phyloP scores from a whole-genome alignment of 1,140 invertebrate species.

The Saccostrea glomerata region DNA sequence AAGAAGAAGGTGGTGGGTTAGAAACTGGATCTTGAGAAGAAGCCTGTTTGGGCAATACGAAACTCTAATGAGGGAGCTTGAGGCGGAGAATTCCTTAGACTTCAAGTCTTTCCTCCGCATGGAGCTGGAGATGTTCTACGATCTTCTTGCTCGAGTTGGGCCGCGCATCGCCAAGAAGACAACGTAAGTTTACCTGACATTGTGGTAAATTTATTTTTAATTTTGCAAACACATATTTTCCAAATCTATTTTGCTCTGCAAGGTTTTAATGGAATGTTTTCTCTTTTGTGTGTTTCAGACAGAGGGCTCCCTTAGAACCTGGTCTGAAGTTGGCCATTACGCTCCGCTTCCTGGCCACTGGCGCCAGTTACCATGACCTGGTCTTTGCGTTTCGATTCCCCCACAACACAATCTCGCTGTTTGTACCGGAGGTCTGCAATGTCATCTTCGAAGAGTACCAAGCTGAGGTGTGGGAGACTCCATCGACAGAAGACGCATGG shows the following conservation, averaged over 20 bases:
- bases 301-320: constrained; percentile 86
- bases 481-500: too few relatives aligned
- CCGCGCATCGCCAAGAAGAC: not conserved
- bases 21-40: constrained; percentile 30
- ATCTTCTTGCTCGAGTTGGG: not conserved
- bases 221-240: too few relatives aligned
- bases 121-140: constrained; percentile 29
- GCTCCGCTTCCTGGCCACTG: constrained; percentile 40
- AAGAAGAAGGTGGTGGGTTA: constrained; percentile 41
- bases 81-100: not conserved
- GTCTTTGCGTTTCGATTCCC: constrained; percentile 49
- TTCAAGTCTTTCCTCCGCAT: constrained; percentile 43
- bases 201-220: too few relatives aligned
- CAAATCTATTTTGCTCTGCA: too few relatives aligned
- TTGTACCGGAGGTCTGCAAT: too few relatives aligned
- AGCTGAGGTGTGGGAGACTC: too few relatives aligned
- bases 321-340: constrained; percentile 81
- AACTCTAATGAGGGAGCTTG: constrained; percentile 40
- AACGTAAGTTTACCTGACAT: too few relatives aligned
- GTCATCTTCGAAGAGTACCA: too few relatives aligned
- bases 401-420: constrained; percentile 55
- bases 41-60: constrained; percentile 40
- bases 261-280: too few relatives aligned
- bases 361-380: constrained; percentile 47
- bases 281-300: not conserved